A percentile compares a stretch with the other conserved stretches of the same genome.
These are phyloP conservation scores for Athrips mouffetella DNA, from an alignment of 2,888 invertebrate species.

Conservation along the genomic window DNA sequence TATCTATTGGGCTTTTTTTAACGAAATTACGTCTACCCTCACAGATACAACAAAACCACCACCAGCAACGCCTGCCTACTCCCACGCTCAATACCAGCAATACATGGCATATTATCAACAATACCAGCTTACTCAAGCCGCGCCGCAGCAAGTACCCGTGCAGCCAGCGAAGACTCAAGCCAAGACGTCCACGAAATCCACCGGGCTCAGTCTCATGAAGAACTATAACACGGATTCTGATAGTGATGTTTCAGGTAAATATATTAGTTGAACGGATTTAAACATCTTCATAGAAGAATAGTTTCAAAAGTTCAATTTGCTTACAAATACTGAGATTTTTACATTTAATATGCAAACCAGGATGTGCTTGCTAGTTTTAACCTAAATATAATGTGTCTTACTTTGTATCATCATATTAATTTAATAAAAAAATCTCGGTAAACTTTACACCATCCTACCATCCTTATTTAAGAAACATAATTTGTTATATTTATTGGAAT, in stretches of 20 bases:
- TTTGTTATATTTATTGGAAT: neutral
- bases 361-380: no score
- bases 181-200: conserved; percentile 40
- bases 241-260: conserved; percentile 55
- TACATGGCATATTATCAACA: conserved; percentile 49
- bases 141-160: conserved; percentile 20
- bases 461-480: no score
- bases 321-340: no score
- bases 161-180: conserved; percentile 30
- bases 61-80: conserved; percentile 13
- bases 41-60: neutral
- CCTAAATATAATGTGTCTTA: no score
- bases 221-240: conserved; percentile 78
- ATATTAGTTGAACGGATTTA: no score
- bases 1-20: no score
- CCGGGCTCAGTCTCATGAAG: conserved; percentile 76
- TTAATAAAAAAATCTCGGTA: no score
- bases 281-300: no score
- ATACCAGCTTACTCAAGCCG: conserved; percentile 28
- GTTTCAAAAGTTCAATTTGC: no score
- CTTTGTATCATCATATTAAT: no score
- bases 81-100: conserved; percentile 32
- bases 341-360: no score
- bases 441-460: no score
- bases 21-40: neutral